A percentile compares a stretch with the other conserved stretches of the same genome.
Evolutionary conservation across 2,797 vertebrate genomes (phyloP).

Genomic region (Strix occidentalis): DNA sequence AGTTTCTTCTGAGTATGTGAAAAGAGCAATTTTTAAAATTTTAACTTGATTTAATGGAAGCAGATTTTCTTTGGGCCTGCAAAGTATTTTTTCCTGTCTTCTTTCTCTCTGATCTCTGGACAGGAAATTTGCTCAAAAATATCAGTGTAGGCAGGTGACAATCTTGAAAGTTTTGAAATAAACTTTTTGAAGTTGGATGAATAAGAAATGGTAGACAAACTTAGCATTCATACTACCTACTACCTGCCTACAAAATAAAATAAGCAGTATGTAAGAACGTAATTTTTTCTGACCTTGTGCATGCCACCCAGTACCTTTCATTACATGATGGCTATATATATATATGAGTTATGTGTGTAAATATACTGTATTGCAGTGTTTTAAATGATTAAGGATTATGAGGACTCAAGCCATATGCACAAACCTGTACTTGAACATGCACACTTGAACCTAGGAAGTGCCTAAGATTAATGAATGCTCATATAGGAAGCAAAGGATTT

Average conservation of each 20-base stretch:
- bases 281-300: not conserved
- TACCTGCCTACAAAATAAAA: not conserved
- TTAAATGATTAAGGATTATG: not conserved
- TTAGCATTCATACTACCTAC: not conserved
- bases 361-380: not conserved
- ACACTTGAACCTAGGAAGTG: constrained; percentile 1
- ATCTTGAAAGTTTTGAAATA: not conserved
- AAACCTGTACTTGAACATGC: not conserved
- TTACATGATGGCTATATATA: not conserved
- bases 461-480: not conserved
- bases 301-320: not conserved
- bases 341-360: fast-evolving
- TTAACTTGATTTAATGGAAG: not conserved
- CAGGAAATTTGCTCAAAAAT: not conserved
- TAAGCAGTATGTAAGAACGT: fast-evolving
- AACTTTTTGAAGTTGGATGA: not conserved
- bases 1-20: not conserved
- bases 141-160: not conserved
- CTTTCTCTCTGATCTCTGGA: not conserved
- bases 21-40: not conserved
- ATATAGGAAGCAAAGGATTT: not conserved
- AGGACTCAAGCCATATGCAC: not conserved
- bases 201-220: not conserved
- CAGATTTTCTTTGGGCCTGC: not conserved
- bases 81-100: not conserved